Base-by-base conservation (phyloP, 2,888 invertebrate species). In the Julus scanicus region DNA sequence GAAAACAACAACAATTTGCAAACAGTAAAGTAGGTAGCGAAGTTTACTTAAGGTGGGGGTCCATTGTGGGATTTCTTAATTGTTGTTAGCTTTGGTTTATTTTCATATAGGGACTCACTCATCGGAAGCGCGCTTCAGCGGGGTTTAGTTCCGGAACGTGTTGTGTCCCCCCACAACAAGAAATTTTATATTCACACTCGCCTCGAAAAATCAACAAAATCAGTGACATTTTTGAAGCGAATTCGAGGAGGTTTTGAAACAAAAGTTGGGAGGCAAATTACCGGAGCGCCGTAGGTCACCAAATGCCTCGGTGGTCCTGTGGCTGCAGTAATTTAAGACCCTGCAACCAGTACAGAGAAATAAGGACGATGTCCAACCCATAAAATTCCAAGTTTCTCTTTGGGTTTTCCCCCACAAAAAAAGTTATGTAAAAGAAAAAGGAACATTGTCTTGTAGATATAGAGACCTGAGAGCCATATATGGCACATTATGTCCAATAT, bases 51-150 rank as follows among this genome's bases (percentile, higher is more conserved):
- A 5, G 71, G 71, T 71, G 71, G 71, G 71, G 71, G 71, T 71
- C 29, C 71, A 6, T 71, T 20, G 20, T 20, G 29, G 71, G 20
- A 9, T 29, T 11, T 29, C 20, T 71, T 44, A 44, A 44, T 44
- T 71, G 71, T 29, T 71, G 71, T 13, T 29, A 6, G 29, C 20
- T 11, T 53, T 53, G 53, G 53, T 13, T 53, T 15, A 17, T 11
- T 11, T 9, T 29, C 29, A 9, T 9, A 5, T 29, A 71, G 6
- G 71, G 29, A 29, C 29, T 29, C 9, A 71, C 71, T 29, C 71
- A 71, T 71, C 71, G 71, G 71, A 71, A 71, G 71, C 9, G 71
- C 71, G 71, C 71, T 71, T 71, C 71, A 71, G 29, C 71, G 71
- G 71, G 71, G 29, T 71, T 71, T 71, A 71, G 29, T 71, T 71